A percentile compares a stretch with the other conserved stretches of the same genome.
These are phyloP conservation scores for Nannobrachium achirus DNA, from an alignment of 2,113 vertebrate species.

Conservation along the genomic window DNA sequence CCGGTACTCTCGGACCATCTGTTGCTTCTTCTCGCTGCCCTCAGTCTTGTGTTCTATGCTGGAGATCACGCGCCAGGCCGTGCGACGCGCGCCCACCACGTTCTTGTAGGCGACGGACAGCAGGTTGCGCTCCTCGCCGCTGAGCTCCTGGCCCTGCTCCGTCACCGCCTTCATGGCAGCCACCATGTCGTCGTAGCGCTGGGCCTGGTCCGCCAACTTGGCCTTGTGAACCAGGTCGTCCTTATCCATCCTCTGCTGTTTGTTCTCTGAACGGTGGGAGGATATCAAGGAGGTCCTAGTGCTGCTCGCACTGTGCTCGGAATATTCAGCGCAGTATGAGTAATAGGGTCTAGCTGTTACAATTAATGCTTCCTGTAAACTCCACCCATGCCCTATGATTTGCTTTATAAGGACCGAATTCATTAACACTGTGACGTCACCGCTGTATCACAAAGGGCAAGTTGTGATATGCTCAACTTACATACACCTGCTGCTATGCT, in stretches of 20 bases:
- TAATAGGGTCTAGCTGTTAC: not conserved
- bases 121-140: slow-evolving; percentile 97
- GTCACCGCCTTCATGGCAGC: slow-evolving; percentile 80
- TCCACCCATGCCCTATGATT: no score
- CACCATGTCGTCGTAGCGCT: no score
- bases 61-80: slow-evolving; percentile 97
- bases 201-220: slow-evolving; percentile 80
- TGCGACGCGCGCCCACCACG: slow-evolving; percentile 94
- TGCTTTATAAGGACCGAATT: not conserved
- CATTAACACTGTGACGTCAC: slow-evolving; percentile 65
- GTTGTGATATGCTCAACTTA: no score
- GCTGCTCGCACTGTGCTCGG: no score
- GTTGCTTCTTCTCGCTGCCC: slow-evolving; percentile 97
- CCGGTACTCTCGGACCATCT: slow-evolving; percentile 97
- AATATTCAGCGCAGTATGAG: not conserved
- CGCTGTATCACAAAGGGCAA: no score
- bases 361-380: no score
- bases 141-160: slow-evolving; percentile 93
- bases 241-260: slow-evolving; percentile 87
- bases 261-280: slow-evolving; percentile 75
- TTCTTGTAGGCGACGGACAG: slow-evolving; percentile 98
- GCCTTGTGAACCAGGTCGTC: slow-evolving; percentile 86
- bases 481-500: no score
- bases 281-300: not conserved
- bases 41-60: slow-evolving; percentile 99